Conservation (phyloP, 2,113 vertebrate genomes). For the Poecile atricapillus region DNA sequence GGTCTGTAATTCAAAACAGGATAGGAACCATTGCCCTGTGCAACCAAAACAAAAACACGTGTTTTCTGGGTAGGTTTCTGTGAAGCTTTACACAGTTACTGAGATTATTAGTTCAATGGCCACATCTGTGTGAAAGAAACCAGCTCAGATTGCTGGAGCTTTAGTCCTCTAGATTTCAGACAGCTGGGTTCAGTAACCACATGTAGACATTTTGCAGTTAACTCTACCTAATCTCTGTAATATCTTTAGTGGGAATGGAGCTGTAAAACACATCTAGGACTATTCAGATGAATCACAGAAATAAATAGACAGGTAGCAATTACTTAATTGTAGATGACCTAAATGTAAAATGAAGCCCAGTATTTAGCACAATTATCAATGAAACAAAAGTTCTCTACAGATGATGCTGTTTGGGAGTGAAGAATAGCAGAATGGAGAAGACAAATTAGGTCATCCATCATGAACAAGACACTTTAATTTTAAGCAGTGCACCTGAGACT, state of each 20-base stretch:
- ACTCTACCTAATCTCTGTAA: neutral
- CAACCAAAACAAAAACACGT: constrained; percentile 32
- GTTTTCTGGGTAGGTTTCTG: constrained; percentile 24
- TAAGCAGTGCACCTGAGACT: neutral
- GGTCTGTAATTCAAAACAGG: constrained; percentile 45
- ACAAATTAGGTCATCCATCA: neutral
- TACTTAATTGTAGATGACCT: neutral
- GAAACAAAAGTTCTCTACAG: neutral
- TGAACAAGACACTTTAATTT: neutral
- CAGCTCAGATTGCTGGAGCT: neutral
- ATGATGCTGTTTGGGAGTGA: neutral
- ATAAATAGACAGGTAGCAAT: neutral
- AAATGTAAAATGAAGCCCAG: neutral
- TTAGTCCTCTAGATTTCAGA: neutral
- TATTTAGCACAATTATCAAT: neutral
- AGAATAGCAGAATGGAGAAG: neutral
- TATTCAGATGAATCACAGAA: neutral
- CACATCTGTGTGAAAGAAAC: neutral
- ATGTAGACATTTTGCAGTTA: neutral
- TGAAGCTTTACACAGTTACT: neutral
- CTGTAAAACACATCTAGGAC: neutral
- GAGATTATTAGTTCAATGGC: neutral
- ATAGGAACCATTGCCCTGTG: neutral
- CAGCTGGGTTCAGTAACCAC: neutral
- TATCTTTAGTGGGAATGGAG: neutral